Percentiles rank a stretch among this genome's conserved stretches.
These are phyloP conservation scores for Pica pica DNA, from an alignment of 2,113 vertebrate genomes.

Conservation along the genomic window DNA sequence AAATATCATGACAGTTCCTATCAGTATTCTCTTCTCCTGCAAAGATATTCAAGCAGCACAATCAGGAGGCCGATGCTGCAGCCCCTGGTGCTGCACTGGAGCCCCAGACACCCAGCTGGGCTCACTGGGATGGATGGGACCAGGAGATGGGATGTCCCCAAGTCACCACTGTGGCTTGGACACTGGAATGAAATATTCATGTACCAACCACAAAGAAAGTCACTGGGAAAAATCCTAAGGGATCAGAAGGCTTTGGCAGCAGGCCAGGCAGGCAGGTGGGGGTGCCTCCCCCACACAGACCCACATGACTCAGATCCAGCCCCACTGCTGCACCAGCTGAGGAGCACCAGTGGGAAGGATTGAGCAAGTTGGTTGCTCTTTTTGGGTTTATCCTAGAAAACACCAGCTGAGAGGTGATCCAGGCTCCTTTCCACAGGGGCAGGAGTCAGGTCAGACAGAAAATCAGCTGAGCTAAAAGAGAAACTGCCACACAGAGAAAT, in stretches of 20 bases:
- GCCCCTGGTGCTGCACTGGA: background rate
- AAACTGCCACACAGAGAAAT: background rate
- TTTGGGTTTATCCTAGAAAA: background rate
- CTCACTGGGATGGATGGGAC: fast-evolving
- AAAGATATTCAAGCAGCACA: background rate
- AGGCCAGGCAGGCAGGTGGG: background rate
- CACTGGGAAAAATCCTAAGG: background rate
- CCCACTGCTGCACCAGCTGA: background rate
- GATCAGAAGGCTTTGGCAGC: background rate
- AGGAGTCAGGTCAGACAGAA: background rate
- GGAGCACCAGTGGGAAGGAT: background rate
- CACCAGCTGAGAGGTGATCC: background rate
- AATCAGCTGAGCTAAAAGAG: background rate
- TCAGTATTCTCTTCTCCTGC: background rate
- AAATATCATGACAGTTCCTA: background rate
- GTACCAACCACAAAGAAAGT: background rate
- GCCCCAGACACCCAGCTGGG: background rate
- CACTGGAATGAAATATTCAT: background rate
- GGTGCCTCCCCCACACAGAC: background rate
- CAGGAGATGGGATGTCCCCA: background rate
- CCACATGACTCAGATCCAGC: fast-evolving
- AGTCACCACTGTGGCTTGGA: background rate
- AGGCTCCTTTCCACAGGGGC: background rate
- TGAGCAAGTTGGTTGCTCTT: fast-evolving
- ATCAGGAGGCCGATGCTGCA: background rate